Conservation (phyloP, 1,140 invertebrate genomes). For the Drosophila kohkoa region DNA sequence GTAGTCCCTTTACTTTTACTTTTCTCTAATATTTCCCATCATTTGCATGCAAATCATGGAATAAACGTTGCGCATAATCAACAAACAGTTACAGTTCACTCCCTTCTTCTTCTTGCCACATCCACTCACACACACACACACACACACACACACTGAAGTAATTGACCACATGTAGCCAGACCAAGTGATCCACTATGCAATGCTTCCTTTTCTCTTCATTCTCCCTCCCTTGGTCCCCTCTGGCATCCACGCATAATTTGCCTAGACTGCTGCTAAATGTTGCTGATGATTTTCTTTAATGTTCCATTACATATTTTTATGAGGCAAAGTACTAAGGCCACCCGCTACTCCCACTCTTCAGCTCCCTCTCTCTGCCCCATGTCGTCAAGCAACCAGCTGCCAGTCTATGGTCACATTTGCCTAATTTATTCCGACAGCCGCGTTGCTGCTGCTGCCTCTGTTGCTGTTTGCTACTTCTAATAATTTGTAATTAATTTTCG, state of each 20-base stretch:
- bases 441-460: conserved; percentile 30
- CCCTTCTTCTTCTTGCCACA: not conserved
- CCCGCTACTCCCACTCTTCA: not conserved
- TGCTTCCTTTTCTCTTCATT: not conserved
- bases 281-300: conserved; percentile 71
- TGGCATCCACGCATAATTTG: conserved; percentile 22
- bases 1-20: not conserved
- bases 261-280: conserved; percentile 51
- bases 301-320: conserved; percentile 65
- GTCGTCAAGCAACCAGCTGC: not conserved
- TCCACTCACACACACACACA: not conserved
- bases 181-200: conserved; percentile 22
- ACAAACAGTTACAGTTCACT: conserved; percentile 27
- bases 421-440: conserved; percentile 70
- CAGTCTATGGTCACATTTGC: conserved; percentile 44
- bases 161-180: conserved; percentile 54
- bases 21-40: conserved; percentile 12
- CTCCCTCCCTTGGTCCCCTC: not conserved
- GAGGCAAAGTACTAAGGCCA: conserved; percentile 30
- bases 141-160: conserved; percentile 11
- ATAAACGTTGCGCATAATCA: conserved; percentile 57
- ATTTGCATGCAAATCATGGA: conserved; percentile 71
- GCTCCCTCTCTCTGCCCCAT: too few relatives aligned
- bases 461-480: conserved; percentile 41
- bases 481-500: conserved; percentile 80